Evolutionary conservation across 2,797 vertebrate species (phyloP), one percentile per base, ranked within the genome.

Genomic region (Euphonia xanthogaster): DNA sequence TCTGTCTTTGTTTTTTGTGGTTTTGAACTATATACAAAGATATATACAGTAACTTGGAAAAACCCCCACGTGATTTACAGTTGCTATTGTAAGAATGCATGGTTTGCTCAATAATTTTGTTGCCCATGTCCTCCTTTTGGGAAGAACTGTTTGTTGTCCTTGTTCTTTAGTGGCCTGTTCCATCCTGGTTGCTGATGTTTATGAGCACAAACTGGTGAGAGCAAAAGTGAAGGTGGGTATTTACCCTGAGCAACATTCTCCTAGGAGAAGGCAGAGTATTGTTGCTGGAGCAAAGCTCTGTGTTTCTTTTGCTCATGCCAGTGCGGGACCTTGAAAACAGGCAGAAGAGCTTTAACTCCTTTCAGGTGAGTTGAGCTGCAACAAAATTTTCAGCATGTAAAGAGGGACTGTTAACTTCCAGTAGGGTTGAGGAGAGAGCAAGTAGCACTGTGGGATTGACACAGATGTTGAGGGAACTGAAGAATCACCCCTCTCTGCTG

Each of bases 381-480:
- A 12, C 37, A 80, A 71, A 48, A 61, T 42, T 68, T 61, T 63
- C n/a, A 51, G 21, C 44, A 51, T 2, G 0, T 48, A 20, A 40
- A 16, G 28, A 65, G 19, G 23, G 16, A 50, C 2, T 2, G 1
- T 30, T 58, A 44, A 6, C 15, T 85, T 82, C n/a, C 8, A 30
- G 8, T 10, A 37, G 16, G 9, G 16, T 6, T 54, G 45, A 94
- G 21, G 25, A 70, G 57, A 80, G 6, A n/a, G 7, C 15, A 76
- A 33, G 31, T 7, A 62, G 3, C 17, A 48, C 37, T 33, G 10
- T 0, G 0, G 27, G 9, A 28, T 48, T 70, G 5, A 33, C 16
- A 6, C 21, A 66, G 24, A 13, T 3, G 0, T 19, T 73, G 57
- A 76, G 10, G 33, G 31, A 42, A 12, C 35, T 14, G 53, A 85